These are phyloP conservation scores for Erannis defoliaria DNA, from an alignment of 2,888 invertebrate species.

Conservation along the genomic window DNA sequence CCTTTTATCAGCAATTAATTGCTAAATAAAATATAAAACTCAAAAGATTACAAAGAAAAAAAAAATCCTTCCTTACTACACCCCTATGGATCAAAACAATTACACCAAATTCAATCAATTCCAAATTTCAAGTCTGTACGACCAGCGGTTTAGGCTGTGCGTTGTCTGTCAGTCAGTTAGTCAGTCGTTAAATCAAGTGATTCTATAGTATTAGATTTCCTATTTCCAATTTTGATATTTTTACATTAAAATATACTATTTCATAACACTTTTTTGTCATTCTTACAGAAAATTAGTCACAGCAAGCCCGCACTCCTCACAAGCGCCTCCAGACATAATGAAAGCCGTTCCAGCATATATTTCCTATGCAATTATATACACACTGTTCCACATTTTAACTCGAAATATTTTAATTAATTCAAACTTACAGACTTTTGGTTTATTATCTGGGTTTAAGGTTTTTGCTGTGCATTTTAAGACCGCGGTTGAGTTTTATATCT, in stretches of 20 bases:
- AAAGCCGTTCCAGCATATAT: constrained; percentile 61
- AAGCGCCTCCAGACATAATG: constrained; percentile 67
- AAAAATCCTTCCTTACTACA: no score
- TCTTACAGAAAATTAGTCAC: constrained; percentile 25
- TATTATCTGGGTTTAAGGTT: constrained; percentile 39
- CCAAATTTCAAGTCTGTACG: no score
- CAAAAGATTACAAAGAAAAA: background rate
- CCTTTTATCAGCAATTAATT: no score
- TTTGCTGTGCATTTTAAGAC: constrained; percentile 28
- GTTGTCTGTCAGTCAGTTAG: no score
- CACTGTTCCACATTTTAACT: constrained; percentile 45
- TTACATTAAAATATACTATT: no score
- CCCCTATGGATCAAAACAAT: no score
- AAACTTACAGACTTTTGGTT: constrained; percentile 40
- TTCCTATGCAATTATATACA: constrained; percentile 65
- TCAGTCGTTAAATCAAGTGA: no score
- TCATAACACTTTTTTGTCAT: no score
- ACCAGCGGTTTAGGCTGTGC: no score
- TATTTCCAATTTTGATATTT: no score
- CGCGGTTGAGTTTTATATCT: constrained; percentile 23
- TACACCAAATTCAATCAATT: no score
- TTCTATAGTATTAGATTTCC: no score
- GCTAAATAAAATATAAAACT: background rate
- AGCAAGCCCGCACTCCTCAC: constrained; percentile 26
- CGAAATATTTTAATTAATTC: constrained; percentile 47